These are phyloP conservation scores for Coregonus ussuriensis DNA, from an alignment of 2,797 vertebrate species.

Conservation along the genomic window DNA sequence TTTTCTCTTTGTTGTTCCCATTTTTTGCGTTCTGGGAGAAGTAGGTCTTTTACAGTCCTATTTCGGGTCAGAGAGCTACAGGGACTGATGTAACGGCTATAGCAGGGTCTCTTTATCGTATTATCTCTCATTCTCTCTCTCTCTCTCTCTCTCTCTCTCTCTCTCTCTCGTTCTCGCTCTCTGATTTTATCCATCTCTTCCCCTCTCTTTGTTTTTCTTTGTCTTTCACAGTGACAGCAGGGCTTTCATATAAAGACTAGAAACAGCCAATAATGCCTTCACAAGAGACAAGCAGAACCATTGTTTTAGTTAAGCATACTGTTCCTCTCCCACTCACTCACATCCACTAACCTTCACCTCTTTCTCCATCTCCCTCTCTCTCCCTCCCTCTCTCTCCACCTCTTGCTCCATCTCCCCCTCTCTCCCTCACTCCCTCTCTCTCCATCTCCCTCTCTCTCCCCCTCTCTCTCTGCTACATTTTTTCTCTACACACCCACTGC, in stretches of 20 bases:
- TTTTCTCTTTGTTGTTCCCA: background rate
- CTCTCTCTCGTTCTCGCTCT: background rate
- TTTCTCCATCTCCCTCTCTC: no score
- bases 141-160: background rate
- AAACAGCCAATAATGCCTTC: constrained; percentile 8
- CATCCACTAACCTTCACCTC: no score
- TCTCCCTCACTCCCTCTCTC: background rate
- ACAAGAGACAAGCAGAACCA: background rate
- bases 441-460: background rate
- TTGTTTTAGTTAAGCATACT: background rate
- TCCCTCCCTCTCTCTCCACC: background rate
- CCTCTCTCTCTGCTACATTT: constrained; percentile 6
- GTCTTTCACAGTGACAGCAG: background rate
- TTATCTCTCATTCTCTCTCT: background rate
- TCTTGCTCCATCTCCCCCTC: background rate
- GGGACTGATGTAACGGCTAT: background rate
- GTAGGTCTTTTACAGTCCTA: background rate
- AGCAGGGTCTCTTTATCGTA: no score
- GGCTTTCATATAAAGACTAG: constrained; percentile 1
- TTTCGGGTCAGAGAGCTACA: background rate
- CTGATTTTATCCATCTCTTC: background rate
- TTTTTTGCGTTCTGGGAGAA: background rate
- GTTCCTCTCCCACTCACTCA: background rate
- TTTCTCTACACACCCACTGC: constrained; percentile 27
- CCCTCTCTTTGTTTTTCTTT: background rate